A percentile compares a stretch with the other conserved stretches of the same genome.
These are phyloP conservation scores for Amiota minor DNA, from an alignment of 2,888 invertebrate species.

Conservation along the genomic window DNA sequence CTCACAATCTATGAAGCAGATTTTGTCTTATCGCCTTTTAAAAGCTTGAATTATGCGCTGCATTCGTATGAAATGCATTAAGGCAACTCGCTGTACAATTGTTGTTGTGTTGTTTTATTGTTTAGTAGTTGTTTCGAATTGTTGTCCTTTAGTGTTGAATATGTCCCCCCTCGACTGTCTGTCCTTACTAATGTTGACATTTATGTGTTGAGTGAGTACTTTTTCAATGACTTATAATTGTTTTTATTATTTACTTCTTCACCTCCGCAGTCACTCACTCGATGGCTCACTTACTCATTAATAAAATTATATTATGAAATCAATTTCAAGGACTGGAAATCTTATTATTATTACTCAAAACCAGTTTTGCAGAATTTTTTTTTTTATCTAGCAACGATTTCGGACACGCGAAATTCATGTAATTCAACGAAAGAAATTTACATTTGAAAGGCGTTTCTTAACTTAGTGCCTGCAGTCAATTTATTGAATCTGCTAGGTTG, in stretches of 20 bases:
- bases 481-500: too few species aligned
- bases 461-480: not conserved
- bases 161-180: slow-evolving; percentile 22
- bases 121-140: slow-evolving; percentile 25
- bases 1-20: slow-evolving; percentile 32
- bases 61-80: slow-evolving; percentile 23
- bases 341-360: not conserved
- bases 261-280: too few species aligned
- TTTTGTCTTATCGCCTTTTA: slow-evolving; percentile 49
- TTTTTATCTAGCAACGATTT: not conserved
- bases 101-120: slow-evolving; percentile 5
- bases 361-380: not conserved
- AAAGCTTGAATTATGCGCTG: slow-evolving; percentile 44
- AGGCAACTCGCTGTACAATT: not conserved
- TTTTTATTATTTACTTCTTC: too few species aligned
- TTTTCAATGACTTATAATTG: not conserved
- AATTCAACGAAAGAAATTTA: not conserved
- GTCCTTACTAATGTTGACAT: slow-evolving; percentile 45
- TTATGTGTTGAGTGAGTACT: slow-evolving; percentile 43
- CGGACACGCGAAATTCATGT: slow-evolving; percentile 7
- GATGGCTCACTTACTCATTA: too few species aligned
- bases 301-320: too few species aligned
- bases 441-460: not conserved
- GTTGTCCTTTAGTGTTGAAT: slow-evolving; percentile 16
- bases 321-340: not conserved